These are phyloP conservation scores for Eulacestoma nigropectus DNA, from an alignment of 2,113 vertebrate genomes.

Conservation along the genomic window DNA sequence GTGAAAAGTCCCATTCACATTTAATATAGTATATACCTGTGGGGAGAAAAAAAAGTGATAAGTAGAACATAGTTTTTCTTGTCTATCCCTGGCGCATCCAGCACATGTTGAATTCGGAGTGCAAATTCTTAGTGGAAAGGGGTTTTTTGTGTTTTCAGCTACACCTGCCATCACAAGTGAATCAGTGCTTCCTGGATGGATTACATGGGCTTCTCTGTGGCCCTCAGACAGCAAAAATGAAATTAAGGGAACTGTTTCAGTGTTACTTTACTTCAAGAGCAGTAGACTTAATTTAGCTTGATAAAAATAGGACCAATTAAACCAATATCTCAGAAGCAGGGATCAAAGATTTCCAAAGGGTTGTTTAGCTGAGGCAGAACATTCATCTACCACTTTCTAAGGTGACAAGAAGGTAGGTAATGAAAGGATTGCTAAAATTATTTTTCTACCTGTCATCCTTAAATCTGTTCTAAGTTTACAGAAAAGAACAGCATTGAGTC, in stretches of 20 bases:
- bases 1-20: background rate
- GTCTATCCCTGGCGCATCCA: background rate
- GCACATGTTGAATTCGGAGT: background rate
- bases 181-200: background rate
- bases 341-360: background rate
- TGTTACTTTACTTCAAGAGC: background rate
- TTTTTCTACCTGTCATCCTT: constrained; percentile 22
- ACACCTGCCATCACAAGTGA: background rate
- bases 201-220: background rate
- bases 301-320: background rate
- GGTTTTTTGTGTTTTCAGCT: background rate
- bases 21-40: background rate
- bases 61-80: fast-evolving
- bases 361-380: background rate
- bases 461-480: constrained; percentile 22
- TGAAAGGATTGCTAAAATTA: constrained; percentile 15
- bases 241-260: background rate
- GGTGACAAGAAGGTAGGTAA: background rate
- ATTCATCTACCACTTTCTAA: background rate
- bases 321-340: background rate
- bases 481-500: constrained; percentile 16
- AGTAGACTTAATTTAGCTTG: background rate
- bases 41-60: fast-evolving
- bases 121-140: background rate
- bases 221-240: background rate